Base-by-base conservation (phyloP, 2,113 vertebrate genomes). In the Trachemys scripta region DNA sequence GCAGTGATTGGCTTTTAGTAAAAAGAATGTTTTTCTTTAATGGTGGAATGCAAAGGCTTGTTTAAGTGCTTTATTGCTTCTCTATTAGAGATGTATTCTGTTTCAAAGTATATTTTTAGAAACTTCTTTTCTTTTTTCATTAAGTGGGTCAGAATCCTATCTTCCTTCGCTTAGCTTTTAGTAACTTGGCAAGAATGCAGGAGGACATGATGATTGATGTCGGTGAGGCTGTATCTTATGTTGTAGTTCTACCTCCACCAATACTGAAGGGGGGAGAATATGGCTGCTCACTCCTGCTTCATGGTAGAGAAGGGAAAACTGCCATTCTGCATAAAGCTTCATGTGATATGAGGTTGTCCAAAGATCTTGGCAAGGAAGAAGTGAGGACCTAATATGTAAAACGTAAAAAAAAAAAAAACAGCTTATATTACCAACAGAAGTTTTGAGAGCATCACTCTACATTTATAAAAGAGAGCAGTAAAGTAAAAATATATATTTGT, bases 1-100 rank as follows among this genome's bases (percentile, higher is more conserved):
- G 56, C 31, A 38, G 10, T 76, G 54, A 85, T 92, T 93, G 79
- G n/a, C n/a, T 96, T 90, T 94, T 93, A 90, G 1, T 93, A 96
- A 94, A 94, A 87, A 80, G 47, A 6, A 62, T 24, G 82, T 69
- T 69, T 69, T 69, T n/a, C 62, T n/a, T 69, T n/a, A 69, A 38
- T 22, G 65, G 35, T 85, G 24, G 3, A 8, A 45, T 92, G 89
- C 82, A 89, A 96, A 93, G 10, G 76, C 14, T 92, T 90, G 78
- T 57, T 96, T 45, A 85, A 65, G 89, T 94, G 47, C 25, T 27
- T 89, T 81, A 45, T 89, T 86, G 81, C 38, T 56, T 11, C 25
- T 94, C 29, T 62, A 57, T 85, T 35, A 72, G 35, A n/a, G 62
- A 72, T 10, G 17, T 38, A 22, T 72, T 72, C n/a, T 38, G n/a